Conservation (phyloP, 2,113 vertebrate genomes). For the Neopipo cinnamomea region DNA sequence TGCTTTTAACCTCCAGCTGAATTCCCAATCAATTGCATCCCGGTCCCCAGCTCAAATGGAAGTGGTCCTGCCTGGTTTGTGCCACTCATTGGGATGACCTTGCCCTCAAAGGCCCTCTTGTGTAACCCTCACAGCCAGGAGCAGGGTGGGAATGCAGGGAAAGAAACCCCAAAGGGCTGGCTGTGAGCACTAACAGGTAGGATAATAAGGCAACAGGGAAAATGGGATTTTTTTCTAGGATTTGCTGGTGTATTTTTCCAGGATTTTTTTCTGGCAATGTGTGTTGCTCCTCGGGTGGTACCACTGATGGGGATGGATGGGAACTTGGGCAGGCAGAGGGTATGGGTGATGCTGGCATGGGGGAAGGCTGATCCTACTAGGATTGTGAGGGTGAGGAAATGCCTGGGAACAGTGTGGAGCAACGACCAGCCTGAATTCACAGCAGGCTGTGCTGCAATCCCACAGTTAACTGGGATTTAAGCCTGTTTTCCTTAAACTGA, state of each 20-base stretch:
- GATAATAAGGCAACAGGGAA: not conserved
- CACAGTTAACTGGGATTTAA: not conserved
- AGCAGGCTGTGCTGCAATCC: not conserved
- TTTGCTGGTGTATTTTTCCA: not conserved
- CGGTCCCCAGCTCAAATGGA: not conserved
- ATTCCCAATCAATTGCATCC: slow-evolving; percentile 17
- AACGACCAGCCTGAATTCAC: not conserved
- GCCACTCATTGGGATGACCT: not conserved
- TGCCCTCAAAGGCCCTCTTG: slow-evolving; percentile 52
- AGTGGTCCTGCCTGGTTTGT: not conserved
- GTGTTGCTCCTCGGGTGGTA: rapidly evolving
- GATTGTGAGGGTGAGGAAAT: not conserved
- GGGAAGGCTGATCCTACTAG: not conserved
- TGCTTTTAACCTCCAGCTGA: slow-evolving; percentile 49
- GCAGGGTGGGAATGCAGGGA: rapidly evolving
- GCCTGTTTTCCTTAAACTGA: not conserved
- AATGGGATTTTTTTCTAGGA: not conserved
- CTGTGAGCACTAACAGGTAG: rapidly evolving
- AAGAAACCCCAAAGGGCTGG: not conserved
- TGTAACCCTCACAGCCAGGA: not conserved
- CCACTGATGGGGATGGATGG: too few species aligned
- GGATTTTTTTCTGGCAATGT: not conserved
- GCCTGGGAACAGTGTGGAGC: not conserved
- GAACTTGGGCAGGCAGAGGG: not conserved
- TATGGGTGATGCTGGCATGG: not conserved